These are phyloP conservation scores for Dromiciops gliroides DNA, from an alignment of 2,113 vertebrate species.

Conservation along the genomic window DNA sequence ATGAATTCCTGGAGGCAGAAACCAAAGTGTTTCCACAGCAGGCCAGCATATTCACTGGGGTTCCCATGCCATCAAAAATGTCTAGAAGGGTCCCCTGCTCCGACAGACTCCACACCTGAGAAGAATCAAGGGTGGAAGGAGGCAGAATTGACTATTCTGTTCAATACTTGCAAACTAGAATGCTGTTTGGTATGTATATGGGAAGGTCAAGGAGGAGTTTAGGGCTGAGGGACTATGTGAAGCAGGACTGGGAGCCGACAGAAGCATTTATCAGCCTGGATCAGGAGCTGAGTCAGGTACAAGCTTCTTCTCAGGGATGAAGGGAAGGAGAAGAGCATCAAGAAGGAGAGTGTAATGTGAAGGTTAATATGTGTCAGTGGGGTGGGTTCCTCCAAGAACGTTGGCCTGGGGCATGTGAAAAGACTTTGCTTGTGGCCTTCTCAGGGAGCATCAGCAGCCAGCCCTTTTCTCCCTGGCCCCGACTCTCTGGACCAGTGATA, in stretches of 20 bases:
- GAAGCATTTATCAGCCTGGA: neutral
- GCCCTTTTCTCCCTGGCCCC: neutral
- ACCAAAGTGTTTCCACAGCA: constrained; percentile 76
- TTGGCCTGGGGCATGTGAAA: neutral
- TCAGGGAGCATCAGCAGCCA: neutral
- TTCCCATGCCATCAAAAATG: constrained; percentile 80
- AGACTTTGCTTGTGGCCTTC: neutral
- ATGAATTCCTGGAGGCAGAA: constrained; percentile 80
- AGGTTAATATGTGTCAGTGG: neutral
- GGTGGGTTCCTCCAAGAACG: neutral
- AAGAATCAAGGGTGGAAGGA: neutral
- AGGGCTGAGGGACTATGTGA: neutral
- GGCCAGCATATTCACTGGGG: constrained; percentile 77
- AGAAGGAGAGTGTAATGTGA: neutral
- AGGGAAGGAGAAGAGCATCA: neutral
- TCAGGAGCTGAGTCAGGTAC: neutral
- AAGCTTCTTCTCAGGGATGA: neutral
- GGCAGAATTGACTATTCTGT: neutral
- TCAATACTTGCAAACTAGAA: rapidly evolving
- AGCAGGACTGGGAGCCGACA: neutral
- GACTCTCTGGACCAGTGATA: neutral
- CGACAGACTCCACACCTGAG: constrained; percentile 89
- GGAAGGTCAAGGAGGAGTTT: neutral
- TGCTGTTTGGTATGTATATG: neutral
- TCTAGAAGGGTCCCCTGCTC: constrained; percentile 83